Evolutionary conservation across 2,888 invertebrate genomes (phyloP), one percentile per base, ranked within the genome.

Genomic region (Ennomos fuscantarius): DNA sequence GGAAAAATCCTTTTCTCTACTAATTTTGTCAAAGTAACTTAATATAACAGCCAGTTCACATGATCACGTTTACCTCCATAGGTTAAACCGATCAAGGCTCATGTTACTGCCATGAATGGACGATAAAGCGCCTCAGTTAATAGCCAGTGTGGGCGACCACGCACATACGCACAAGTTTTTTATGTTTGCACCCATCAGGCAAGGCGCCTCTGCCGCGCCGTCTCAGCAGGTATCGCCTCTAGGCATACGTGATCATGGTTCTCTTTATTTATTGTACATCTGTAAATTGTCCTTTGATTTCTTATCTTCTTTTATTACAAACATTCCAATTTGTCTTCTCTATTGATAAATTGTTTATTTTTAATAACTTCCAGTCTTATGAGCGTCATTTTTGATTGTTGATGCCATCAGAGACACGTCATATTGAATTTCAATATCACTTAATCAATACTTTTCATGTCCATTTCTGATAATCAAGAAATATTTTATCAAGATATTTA

Each of bases 41-140:
- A 74, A 77, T 79, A 76, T 73, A 72, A 64, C 43, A 62, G 66
- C 63, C 62, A 68, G 65, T 69, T 44, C 48, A 69, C 69, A 70
- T 72, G 70, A 73, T 74, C 69, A 76, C 74, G 76, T 76, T 76
- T 74, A 75, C 76, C 70, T 76, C 66, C 72, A 77, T 74, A 84
- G 80, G 79, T 84, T 79, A 80, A 76, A 73, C 68, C 73, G 73
- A 74, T 80, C 75, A 74, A 65, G 79, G 81, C 74, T 84, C 82
- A 73, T 75, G 84, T 86, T 84, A 80, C 82, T 70, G 61, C 72
- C 73, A 81, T 86, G 86, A 88, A 88, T 86, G 84, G 79, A 75
- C 83, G 74, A 90, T 91, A 91, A 90, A 89, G 79, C 74, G 78
- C 74, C 76, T 72, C 74, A 81, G 78, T 84, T 87, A 86, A 87